Evolutionary conservation across 1,140 invertebrate species (phyloP).

Genomic region (Penaeus indicus): DNA sequence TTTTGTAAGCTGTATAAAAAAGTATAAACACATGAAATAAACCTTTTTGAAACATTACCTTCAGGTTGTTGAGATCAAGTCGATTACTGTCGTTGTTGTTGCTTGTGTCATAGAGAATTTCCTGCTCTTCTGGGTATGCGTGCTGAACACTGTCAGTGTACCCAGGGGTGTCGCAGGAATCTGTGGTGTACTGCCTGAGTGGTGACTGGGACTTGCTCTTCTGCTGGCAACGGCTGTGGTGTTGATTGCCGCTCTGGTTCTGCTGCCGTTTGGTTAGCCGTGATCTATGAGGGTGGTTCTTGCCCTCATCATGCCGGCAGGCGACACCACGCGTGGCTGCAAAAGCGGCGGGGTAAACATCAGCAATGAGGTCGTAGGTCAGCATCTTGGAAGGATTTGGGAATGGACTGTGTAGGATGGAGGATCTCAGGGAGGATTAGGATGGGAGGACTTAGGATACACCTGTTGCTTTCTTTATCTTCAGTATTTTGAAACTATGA

Average conservation of each 20-base stretch:
- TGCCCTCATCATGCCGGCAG: constrained; percentile 60
- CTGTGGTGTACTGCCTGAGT: not conserved
- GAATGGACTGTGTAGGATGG: not conserved
- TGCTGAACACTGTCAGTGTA: not conserved
- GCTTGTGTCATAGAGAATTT: constrained; percentile 21
- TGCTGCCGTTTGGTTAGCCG: constrained; percentile 53
- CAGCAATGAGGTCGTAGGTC: constrained; percentile 64
- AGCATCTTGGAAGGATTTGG: constrained; percentile 52
- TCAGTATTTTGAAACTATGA: not conserved
- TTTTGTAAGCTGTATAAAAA: not conserved
- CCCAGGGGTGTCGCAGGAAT: constrained; percentile 36
- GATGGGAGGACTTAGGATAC: not conserved
- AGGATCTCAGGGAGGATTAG: not conserved
- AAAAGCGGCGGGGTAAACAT: constrained; percentile 65
- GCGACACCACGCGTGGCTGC: constrained; percentile 61
- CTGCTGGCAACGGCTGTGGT: constrained; percentile 37
- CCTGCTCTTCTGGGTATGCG: not conserved
- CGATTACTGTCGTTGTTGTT: constrained; percentile 60
- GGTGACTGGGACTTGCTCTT: constrained; percentile 23
- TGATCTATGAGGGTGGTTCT: constrained; percentile 61
- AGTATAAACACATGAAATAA: constrained; percentile 26
- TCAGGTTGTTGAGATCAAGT: constrained; percentile 59
- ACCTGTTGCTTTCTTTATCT: not conserved
- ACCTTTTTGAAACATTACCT: constrained; percentile 10
- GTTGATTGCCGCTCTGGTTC: constrained; percentile 33